Conservation (phyloP, 2,797 vertebrate genomes). For the Lerista edwardsae region DNA sequence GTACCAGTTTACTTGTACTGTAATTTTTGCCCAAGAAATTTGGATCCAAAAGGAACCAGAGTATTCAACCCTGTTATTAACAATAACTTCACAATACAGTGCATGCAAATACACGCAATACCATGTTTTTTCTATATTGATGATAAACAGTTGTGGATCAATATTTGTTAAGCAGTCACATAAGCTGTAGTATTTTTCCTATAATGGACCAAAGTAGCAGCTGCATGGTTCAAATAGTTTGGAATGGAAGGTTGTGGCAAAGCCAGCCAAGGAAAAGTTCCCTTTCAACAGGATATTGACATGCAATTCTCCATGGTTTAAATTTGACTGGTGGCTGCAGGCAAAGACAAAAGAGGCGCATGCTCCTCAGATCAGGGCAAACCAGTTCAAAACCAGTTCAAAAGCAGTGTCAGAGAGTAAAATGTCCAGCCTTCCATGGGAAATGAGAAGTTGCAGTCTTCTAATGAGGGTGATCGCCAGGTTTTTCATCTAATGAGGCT, state of each 20-base stretch:
- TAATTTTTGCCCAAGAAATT: not conserved
- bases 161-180: not conserved
- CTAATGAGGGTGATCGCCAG: not conserved
- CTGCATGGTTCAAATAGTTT: not conserved
- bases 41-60: not conserved
- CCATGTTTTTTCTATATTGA: no score
- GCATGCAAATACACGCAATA: no score
- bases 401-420: not conserved
- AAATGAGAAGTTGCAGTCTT: not conserved
- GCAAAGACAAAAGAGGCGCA: not conserved
- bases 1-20: not conserved
- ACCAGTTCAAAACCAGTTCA: not conserved
- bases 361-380: not conserved
- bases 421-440: not conserved
- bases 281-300: not conserved
- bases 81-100: not conserved
- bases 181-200: not conserved
- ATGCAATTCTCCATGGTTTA: not conserved
- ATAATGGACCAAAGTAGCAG: not conserved
- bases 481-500: not conserved
- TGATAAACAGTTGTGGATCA: not conserved
- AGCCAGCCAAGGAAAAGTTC: not conserved
- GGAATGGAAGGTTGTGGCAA: not conserved
- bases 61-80: not conserved
- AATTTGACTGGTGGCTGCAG: not conserved